Conservation (phyloP, 2,888 invertebrate species). For the Amblyjoppa fuscipennis region DNA sequence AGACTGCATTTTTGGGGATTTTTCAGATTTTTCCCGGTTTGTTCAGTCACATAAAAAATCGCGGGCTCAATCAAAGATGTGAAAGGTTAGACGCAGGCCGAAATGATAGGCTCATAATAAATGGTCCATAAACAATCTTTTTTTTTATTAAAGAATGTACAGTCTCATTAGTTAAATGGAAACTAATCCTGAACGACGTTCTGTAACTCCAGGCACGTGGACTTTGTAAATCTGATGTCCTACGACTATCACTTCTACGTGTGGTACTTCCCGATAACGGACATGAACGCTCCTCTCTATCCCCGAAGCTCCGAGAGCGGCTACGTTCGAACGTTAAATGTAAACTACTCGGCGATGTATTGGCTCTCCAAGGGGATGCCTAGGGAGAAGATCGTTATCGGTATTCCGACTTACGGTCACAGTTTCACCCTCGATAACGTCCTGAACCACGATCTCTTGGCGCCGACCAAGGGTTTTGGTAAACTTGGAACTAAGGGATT, state of each 20-base stretch:
- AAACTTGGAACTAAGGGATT: conserved; percentile 90
- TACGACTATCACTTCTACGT: conserved; percentile 95
- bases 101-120: too few relatives aligned
- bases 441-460: conserved; percentile 89
- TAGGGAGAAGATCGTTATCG: conserved; percentile 92
- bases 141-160: too few relatives aligned
- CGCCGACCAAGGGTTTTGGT: conserved; percentile 91
- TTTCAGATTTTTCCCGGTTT: too few relatives aligned
- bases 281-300: conserved; percentile 93
- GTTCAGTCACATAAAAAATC: too few relatives aligned
- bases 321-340: conserved; percentile 90
- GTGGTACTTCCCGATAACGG: conserved; percentile 92
- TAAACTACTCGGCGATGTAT: conserved; percentile 93
- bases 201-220: conserved; percentile 87
- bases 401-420: conserved; percentile 95
- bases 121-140: too few relatives aligned
- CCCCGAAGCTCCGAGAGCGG: conserved; percentile 87
- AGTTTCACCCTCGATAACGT: conserved; percentile 88
- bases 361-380: conserved; percentile 92
- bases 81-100: too few relatives aligned
- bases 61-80: too few relatives aligned
- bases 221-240: conserved; percentile 96
- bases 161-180: too few relatives aligned
- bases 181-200: not conserved
- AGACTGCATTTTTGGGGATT: too few relatives aligned